These are phyloP conservation scores for Dioctria rufipes DNA, from an alignment of 2,888 invertebrate species.

Conservation along the genomic window DNA sequence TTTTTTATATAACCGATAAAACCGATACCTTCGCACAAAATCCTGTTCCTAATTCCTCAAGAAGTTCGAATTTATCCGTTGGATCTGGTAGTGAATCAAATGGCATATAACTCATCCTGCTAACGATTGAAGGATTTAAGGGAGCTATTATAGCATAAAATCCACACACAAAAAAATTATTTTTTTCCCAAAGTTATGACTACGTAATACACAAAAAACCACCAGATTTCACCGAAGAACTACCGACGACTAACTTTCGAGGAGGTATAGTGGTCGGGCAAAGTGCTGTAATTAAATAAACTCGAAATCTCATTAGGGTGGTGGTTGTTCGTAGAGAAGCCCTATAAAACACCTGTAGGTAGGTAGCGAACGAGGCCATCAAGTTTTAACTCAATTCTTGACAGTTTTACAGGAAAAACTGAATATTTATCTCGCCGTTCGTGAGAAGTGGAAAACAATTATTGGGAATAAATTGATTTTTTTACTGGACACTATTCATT, in stretches of 20 bases:
- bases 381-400: background rate
- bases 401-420: no score
- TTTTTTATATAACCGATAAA: background rate
- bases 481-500: no score
- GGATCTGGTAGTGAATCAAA: constrained; percentile 83
- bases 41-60: constrained; percentile 70
- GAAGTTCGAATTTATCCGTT: constrained; percentile 80
- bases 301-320: constrained; percentile 52
- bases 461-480: no score
- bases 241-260: constrained; percentile 14
- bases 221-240: constrained; percentile 39
- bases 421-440: no score
- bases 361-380: constrained; percentile 18
- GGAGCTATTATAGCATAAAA: background rate
- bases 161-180: background rate
- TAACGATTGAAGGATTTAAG: background rate
- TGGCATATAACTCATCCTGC: constrained; percentile 69
- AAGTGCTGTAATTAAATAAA: constrained; percentile 56
- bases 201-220: background rate
- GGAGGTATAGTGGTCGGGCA: background rate
- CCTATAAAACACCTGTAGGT: constrained; percentile 39
- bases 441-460: no score
- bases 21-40: constrained; percentile 67
- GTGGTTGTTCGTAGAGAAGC: constrained; percentile 51
- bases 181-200: background rate